Percentiles rank a stretch among this genome's conserved stretches.
These are phyloP conservation scores for Isaurus tuberculatus DNA, from an alignment of 92 coral and sea anemone genomes.

Conservation along the genomic window DNA sequence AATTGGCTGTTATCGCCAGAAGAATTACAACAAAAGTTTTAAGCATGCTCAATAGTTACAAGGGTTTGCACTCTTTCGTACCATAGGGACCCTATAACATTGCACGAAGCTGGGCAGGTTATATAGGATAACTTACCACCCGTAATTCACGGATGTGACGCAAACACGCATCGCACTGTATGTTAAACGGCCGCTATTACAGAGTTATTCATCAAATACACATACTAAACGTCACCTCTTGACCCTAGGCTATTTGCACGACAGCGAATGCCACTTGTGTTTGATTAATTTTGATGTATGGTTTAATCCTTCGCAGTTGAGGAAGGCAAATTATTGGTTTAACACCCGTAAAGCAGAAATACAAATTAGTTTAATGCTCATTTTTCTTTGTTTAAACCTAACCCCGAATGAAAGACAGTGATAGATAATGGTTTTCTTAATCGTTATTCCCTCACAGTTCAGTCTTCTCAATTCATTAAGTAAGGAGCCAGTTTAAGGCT, in stretches of 20 bases:
- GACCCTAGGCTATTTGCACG: conserved; percentile 22
- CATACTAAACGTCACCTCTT: conserved; percentile 22
- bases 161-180: conserved; percentile 1
- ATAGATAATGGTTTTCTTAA: neutral
- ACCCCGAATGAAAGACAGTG: neutral
- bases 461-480: neutral
- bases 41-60: neutral
- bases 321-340: neutral
- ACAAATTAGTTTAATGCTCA: neutral
- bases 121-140: conserved; percentile 7
- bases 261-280: conserved; percentile 2
- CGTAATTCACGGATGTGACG: conserved; percentile 42
- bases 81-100: neutral
- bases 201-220: conserved; percentile 9
- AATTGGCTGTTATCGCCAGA: neutral
- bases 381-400: neutral
- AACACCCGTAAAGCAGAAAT: neutral
- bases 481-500: neutral
- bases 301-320: neutral
- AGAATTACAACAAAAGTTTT: neutral
- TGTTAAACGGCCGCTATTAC: conserved; percentile 34
- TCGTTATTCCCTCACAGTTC: neutral
- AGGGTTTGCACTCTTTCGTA: neutral
- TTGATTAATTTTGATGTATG: conserved; percentile 26
- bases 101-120: neutral